Conservation (phyloP, 1,140 invertebrate species). For the Bombus picipes region DNA sequence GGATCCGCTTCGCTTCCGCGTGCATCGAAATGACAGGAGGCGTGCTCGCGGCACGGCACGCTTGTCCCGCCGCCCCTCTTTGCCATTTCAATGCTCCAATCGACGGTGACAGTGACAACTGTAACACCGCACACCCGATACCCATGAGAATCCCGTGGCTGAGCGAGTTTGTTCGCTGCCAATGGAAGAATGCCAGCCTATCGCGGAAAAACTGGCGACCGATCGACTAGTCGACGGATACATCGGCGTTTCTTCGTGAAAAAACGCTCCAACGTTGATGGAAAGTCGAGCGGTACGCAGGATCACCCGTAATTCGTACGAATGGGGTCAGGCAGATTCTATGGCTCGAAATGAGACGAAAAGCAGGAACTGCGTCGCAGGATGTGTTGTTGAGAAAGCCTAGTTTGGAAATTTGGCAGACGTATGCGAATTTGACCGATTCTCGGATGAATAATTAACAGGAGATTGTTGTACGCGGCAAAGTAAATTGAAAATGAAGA, state of each 20-base stretch:
- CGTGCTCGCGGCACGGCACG: slow-evolving; percentile 61
- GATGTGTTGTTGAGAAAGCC: no score
- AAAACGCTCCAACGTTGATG: background rate
- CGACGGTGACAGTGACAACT: slow-evolving; percentile 72
- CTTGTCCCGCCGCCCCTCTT: slow-evolving; percentile 72
- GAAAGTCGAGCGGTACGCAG: no score
- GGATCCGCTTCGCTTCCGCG: slow-evolving; percentile 38
- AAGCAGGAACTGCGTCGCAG: no score
- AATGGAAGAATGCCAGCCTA: background rate
- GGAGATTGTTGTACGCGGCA: no score
- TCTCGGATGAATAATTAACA: no score
- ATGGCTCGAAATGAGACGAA: no score
- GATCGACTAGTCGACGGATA: background rate
- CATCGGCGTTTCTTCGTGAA: background rate
- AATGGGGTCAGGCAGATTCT: no score
- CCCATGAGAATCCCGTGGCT: slow-evolving; percentile 76
- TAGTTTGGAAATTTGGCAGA: no score
- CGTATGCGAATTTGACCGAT: no score
- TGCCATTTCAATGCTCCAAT: slow-evolving; percentile 79
- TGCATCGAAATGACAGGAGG: slow-evolving; percentile 69
- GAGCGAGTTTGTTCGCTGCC: slow-evolving; percentile 30
- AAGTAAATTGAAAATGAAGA: no score
- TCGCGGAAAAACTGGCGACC: background rate
- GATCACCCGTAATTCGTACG: no score
- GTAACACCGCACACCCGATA: slow-evolving; percentile 75